These are phyloP conservation scores for Atherinosoma microstoma DNA, from an alignment of 2,797 vertebrate genomes.

Conservation along the genomic window DNA sequence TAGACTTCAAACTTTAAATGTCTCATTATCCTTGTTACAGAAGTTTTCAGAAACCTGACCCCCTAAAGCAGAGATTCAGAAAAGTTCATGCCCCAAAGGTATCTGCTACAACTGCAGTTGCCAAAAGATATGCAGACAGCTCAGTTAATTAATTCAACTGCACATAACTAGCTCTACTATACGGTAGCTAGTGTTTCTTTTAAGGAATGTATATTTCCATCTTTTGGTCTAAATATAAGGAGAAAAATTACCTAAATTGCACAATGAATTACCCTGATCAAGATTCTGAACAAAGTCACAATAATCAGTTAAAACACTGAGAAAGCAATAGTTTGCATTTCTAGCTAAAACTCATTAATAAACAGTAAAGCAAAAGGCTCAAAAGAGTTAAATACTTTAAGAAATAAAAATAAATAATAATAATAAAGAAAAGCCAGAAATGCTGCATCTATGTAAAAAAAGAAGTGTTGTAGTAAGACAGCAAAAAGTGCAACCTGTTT, in stretches of 20 bases:
- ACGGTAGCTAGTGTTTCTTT: not conserved
- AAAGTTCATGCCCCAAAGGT: not conserved
- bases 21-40: conserved; percentile 29
- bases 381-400: too few species aligned
- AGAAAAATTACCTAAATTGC: not conserved
- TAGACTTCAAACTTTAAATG: conserved; percentile 34
- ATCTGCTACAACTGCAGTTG: not conserved
- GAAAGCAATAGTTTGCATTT: too few species aligned
- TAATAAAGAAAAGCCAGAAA: too few species aligned
- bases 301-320: not conserved
- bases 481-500: too few species aligned
- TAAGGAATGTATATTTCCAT: not conserved
- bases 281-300: not conserved
- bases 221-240: not conserved
- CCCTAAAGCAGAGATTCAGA: conserved; percentile 19
- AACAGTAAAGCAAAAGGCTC: too few species aligned
- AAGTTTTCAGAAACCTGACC: conserved; percentile 36
- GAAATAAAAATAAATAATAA: too few species aligned
- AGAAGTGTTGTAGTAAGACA: too few species aligned
- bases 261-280: not conserved
- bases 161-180: not conserved
- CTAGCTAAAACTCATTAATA: too few species aligned
- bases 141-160: not conserved
- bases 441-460: too few species aligned
- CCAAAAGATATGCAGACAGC: not conserved